Conservation (phyloP, 2,113 vertebrate species). For the Nansenia antarctica region DNA sequence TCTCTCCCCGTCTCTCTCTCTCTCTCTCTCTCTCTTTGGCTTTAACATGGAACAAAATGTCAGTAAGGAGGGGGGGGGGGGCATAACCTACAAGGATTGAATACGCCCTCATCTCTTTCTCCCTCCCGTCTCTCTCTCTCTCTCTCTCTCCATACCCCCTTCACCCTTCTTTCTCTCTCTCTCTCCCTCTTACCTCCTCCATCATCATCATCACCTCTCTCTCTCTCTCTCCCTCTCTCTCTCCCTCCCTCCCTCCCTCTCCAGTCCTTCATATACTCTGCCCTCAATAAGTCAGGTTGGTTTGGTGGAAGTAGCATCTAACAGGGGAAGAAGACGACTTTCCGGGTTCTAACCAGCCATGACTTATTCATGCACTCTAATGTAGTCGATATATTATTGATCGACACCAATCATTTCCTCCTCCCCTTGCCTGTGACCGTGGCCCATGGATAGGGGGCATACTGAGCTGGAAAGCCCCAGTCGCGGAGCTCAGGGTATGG, state of each 20-base stretch:
- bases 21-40: constrained; percentile 43
- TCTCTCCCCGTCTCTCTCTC: constrained; percentile 16
- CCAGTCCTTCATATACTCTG: neutral
- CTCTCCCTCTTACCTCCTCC: neutral
- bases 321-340: constrained; percentile 23
- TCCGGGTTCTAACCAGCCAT: constrained; percentile 50
- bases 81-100: neutral
- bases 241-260: neutral
- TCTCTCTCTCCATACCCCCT: neutral
- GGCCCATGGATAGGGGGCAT: constrained; percentile 37
- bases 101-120: neutral
- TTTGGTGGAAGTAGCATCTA: neutral
- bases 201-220: neutral
- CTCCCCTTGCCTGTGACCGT: constrained; percentile 49
- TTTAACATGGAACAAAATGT: no score
- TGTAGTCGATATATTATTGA: constrained; percentile 74
- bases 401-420: constrained; percentile 61
- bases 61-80: neutral
- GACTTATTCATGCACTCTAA: constrained; percentile 73
- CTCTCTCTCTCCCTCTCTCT: neutral
- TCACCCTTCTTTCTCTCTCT: neutral
- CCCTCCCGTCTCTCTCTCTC: neutral
- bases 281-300: constrained; percentile 29
- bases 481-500: constrained; percentile 6
- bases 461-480: constrained; percentile 15